phyloP scores from a whole-genome alignment of 2,888 invertebrate genomes.

The Plutella xylostella region DNA sequence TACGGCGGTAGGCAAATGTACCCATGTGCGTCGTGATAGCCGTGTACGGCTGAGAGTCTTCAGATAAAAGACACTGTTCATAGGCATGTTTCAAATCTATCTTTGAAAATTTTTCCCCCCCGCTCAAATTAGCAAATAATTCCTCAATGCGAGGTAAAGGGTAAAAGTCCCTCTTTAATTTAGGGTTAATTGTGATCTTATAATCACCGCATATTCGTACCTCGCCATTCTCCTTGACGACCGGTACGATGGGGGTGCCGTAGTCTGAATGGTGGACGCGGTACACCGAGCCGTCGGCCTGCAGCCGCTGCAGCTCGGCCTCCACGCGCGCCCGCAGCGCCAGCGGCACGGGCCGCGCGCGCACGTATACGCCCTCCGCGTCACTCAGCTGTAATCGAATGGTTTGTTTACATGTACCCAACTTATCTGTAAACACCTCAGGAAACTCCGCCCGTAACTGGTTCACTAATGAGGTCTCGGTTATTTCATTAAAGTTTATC shows the following conservation, averaged over 20 bases:
- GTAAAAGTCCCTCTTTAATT: no score
- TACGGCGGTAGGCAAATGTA: constrained; percentile 7
- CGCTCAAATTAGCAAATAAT: constrained; percentile 20
- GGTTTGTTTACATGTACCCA: no score
- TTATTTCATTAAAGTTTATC: no score
- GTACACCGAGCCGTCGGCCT: constrained; percentile 13
- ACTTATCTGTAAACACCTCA: no score
- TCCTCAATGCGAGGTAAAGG: no score
- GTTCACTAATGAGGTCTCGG: no score
- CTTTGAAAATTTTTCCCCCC: constrained; percentile 20
- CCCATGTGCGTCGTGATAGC: constrained; percentile 7
- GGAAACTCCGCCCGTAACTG: no score
- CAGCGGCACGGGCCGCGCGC: constrained; percentile 1
- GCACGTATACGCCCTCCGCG: no score
- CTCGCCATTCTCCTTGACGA: constrained; percentile 8
- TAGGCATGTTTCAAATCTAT: constrained; percentile 21
- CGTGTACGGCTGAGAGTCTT: constrained; percentile 16
- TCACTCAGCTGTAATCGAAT: no score
- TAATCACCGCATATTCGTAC: constrained; percentile 16
- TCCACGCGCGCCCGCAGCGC: background rate
- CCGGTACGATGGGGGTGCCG: constrained; percentile 20
- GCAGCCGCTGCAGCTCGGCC: constrained; percentile 7
- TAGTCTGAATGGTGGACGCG: constrained; percentile 16
- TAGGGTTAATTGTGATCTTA: constrained; percentile 19
- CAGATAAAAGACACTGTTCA: constrained; percentile 17